Evolutionary conservation across 2,888 invertebrate species (phyloP), one percentile per base, ranked within the genome.

Genomic region (Nebria salina): DNA sequence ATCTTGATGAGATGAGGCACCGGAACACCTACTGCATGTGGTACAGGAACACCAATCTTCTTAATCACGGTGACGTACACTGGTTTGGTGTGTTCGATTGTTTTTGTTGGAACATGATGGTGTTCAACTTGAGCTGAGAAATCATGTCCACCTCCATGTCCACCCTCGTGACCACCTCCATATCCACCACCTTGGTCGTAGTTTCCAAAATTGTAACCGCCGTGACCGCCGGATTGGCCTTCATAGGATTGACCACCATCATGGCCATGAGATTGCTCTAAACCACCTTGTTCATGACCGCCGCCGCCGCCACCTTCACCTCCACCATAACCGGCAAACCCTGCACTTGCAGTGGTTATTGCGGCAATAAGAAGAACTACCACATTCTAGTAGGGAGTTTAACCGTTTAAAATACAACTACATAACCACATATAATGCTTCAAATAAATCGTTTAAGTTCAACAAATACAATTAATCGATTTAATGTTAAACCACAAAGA

Each of bases 11-110:
- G 91, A 87, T 93, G 92, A 42, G 93, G 94, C 20, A 94, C 93
- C 6, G 93, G 92, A 0, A 94, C 92, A 0, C 93, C 93, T 20
- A 94, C 92, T 0, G 94, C 93, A 85, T 94, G 94, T 0, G 94
- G 94, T 74, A 94, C 92, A 13, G 94, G 93, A 13, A 94, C 91
- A 0, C 93, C 94, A 83, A 94, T 90, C 89, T 94, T 94, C 89
- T 94, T 94, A 83, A 94, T 91, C 81, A 94, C 93, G 3, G 93
- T 93, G 74, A 93, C 92, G 68, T 93, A 93, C 84, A 94, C 92
- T 1, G 93, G 93, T 87, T 93, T 93, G 0, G 93, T 92, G 87
- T 93, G 91, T 85, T 94, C 94, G 42, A 93, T 90, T 86, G 94
- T 93, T 11, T 93, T 92, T 72, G 89, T 89, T 11, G 89, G 89